Evolutionary conservation across 2,888 invertebrate species (phyloP), one percentile per base, ranked within the genome.

Genomic region (Muscina levida): DNA sequence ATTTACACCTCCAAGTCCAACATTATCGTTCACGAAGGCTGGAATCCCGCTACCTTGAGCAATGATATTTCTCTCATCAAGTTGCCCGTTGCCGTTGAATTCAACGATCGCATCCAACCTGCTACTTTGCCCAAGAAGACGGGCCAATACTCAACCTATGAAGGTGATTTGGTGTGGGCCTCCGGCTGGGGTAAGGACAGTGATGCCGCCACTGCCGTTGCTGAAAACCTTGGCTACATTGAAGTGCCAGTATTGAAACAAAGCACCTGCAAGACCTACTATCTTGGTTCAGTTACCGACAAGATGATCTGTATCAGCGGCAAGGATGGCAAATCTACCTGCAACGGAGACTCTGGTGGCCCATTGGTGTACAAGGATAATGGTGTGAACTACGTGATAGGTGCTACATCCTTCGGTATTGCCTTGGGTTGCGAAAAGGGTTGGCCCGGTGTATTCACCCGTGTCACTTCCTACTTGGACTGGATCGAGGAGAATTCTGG

Each of bases 321-420:
- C 42, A 84, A 84, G 53, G 84, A 82, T 2, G 88, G 89, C 24
- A 87, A 86, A 76, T 90, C 91, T 39, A 87, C 85, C 11, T 90
- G 90, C 82, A 87, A 86, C 82, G 89, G 90, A 10, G 90, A 90
- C 67, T 89, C 89, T 53, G 89, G 90, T 53, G 90, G 90, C 51
- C 90, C 90, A 2, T 77, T 90, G 74, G 85, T 88, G 0, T 48
- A 85, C n/a, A 77, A 53, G 1, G 86, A 87, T 70, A 85, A 82
- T 10, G 82, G 72, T 37, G 26, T 57, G 2, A 77, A 84, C 2
- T 84, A 82, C n/a, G 70, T 90, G 42, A 85, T 90, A 74, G 90
- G 90, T 1, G 85, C 85, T 15, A 88, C 90, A 0, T 89, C 90
- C 13, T 90, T 87, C 48, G 89, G 88, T 37, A 86, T 87, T 76